Evolutionary conservation across 2,888 invertebrate genomes (phyloP), one percentile per base, ranked within the genome.

Genomic region (Leptopilina myrica): DNA sequence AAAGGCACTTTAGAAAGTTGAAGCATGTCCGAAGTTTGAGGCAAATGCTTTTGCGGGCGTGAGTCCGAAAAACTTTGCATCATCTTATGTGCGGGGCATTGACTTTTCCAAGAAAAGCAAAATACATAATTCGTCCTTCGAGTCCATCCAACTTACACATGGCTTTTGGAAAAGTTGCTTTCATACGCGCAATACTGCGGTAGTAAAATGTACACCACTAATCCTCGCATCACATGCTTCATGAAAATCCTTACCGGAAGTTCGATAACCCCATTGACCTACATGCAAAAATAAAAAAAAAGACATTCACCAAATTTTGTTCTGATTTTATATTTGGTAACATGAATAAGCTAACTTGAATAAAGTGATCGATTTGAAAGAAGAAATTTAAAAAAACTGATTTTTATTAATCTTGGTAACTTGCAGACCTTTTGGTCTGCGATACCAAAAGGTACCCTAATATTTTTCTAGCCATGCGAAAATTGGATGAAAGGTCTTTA

Each of bases 251-350:
- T 83, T 85, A 83, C 77, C 82, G 82, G 81, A 85, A 86, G 86
- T 86, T 86, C 85, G 85, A 85, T 84, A 85, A 85, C 86, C 85
- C 86, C 85, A 85, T 86, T 86, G 86, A 86, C 86, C 86, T 85
- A 86, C 83, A 85, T 86, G 84, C 80, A 80, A 83, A 49, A 83
- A 81, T 85, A 83, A 33, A 33, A 84, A 85, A 82, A 84, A 85
- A 64, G 66, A 33, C 76, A 77, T 62, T 77, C 78, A 76, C 40
- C 65, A 82, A 43, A 75, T 78, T 76, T 76, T 76, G 69, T 78
- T n/a, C 4, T 6, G 20, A 73, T 56, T 73, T 9, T 46, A 26
- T 67, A 43, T 15, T 9, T 46, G 33, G 14, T 33, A 56, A 73
- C 56, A 33, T 26, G 33, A 56, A 5, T 73, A 26, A 12, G 8